Percentiles rank a stretch among this genome's conserved stretches.
Evolutionary conservation across 2,797 vertebrate genomes (phyloP).

Genomic region (Cygnus olor): DNA sequence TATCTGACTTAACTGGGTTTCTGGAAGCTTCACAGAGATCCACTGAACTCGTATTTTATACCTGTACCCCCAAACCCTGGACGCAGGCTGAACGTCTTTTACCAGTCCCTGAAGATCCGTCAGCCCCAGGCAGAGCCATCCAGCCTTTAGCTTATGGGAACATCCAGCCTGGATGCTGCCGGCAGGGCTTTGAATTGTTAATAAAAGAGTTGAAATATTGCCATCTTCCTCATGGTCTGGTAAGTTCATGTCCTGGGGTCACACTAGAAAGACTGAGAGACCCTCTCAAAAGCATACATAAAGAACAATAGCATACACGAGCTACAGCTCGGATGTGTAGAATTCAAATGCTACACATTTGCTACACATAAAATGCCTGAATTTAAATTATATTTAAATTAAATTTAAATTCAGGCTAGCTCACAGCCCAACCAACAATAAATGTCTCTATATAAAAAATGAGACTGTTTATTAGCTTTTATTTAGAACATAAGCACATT

Average conservation of each 20-base stretch:
- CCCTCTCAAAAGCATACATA: neutral
- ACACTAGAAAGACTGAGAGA: neutral
- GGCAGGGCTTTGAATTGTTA: neutral
- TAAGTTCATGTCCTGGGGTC: neutral
- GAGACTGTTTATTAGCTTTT: neutral
- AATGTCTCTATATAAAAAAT: neutral
- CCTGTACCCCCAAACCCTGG: neutral
- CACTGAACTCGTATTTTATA: neutral
- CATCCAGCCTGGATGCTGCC: neutral
- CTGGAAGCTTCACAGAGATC: neutral
- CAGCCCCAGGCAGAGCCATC: too few relatives aligned
- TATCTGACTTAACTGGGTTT: neutral
- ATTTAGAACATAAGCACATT: neutral
- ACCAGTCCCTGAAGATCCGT: neutral
- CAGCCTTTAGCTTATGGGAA: neutral
- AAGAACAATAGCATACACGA: neutral
- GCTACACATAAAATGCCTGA: too few relatives aligned
- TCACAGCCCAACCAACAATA: neutral
- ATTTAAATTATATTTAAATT: too few relatives aligned
- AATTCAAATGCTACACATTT: neutral
- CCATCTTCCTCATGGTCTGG: neutral
- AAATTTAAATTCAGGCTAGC: neutral
- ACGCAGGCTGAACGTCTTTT: neutral
- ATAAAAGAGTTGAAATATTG: conserved; percentile 16
- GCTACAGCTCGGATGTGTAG: neutral